phyloP scores from a whole-genome alignment of 2,888 invertebrate genomes.

The Drosophila nigricruria region DNA sequence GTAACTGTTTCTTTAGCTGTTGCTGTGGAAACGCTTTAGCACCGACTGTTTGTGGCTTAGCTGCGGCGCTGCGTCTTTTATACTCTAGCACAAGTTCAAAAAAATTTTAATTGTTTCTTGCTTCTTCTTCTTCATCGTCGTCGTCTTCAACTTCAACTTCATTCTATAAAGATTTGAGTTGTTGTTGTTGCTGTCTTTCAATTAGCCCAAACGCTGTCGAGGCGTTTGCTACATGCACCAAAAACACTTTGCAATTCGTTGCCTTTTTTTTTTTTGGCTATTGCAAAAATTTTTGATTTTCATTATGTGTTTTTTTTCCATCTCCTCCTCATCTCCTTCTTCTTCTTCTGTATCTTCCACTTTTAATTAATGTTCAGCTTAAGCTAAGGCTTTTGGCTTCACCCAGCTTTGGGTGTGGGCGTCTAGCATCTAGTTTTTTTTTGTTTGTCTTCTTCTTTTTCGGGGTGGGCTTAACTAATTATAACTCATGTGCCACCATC shows the following conservation, averaged over 20 bases:
- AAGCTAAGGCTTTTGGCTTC: slow-evolving; percentile 7
- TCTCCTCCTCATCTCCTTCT: background rate
- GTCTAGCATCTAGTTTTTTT: slow-evolving; percentile 10
- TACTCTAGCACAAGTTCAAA: slow-evolving; percentile 54
- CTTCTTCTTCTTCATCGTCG: slow-evolving; percentile 28
- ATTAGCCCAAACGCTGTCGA: slow-evolving; percentile 67
- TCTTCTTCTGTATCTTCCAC: background rate
- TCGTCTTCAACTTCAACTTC: slow-evolving; percentile 25
- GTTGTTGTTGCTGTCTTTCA: slow-evolving; percentile 51
- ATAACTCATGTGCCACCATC: slow-evolving; percentile 55
- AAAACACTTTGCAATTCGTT: slow-evolving; percentile 67
- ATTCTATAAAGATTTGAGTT: slow-evolving; percentile 24
- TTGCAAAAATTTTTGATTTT: slow-evolving; percentile 14
- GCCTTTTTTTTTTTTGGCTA: slow-evolving; percentile 13
- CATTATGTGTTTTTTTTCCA: background rate
- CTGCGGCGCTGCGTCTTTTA: slow-evolving; percentile 66
- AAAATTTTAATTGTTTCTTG: slow-evolving; percentile 71
- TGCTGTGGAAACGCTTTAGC: slow-evolving; percentile 34
- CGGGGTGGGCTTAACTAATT: slow-evolving; percentile 60
- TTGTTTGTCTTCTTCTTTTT: slow-evolving; percentile 20
- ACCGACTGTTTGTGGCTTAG: slow-evolving; percentile 48
- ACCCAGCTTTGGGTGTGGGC: slow-evolving; percentile 20
- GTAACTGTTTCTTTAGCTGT: slow-evolving; percentile 1
- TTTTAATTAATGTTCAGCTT: slow-evolving; percentile 40
- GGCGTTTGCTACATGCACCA: slow-evolving; percentile 62